Conservation (phyloP, 2,113 vertebrate species). For the Cyprinus carpio region DNA sequence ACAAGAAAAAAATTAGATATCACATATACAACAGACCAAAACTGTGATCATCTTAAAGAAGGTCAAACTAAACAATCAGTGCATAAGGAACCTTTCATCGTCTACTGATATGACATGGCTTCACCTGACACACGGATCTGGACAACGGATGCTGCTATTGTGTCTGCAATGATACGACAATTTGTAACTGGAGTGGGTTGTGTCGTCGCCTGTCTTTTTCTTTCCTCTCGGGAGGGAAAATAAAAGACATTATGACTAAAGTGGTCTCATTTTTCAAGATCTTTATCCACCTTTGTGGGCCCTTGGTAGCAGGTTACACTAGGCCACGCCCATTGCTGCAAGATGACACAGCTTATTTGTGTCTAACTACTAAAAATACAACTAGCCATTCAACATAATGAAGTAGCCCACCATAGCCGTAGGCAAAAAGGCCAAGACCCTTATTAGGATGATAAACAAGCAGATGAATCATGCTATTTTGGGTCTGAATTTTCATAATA, state of each 20-base stretch:
- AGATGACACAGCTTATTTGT: not conserved
- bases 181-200: conserved; percentile 22
- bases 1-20: not conserved
- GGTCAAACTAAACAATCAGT: conserved; percentile 17
- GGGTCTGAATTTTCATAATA: conserved; percentile 7
- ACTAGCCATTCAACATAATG: not conserved
- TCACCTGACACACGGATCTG: conserved; percentile 37
- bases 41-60: not conserved
- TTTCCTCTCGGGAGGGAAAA: conserved; percentile 26
- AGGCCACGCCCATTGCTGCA: conserved; percentile 48
- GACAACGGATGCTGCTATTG: conserved; percentile 50
- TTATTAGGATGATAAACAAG: conserved; percentile 34
- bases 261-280: conserved; percentile 60
- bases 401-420: not conserved
- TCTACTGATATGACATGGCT: conserved; percentile 33
- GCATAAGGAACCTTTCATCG: not conserved
- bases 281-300: conserved; percentile 15
- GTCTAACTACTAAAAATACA: conserved; percentile 16
- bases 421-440: conserved; percentile 27
- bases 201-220: conserved; percentile 12
- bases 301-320: conserved; percentile 47
- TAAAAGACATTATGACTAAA: conserved; percentile 48
- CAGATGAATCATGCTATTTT: conserved; percentile 36
- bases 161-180: conserved; percentile 35
- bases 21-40: not conserved